These are phyloP conservation scores for Zeugodacus cucurbitae DNA, from an alignment of 1,140 invertebrate genomes.

Conservation along the genomic window DNA sequence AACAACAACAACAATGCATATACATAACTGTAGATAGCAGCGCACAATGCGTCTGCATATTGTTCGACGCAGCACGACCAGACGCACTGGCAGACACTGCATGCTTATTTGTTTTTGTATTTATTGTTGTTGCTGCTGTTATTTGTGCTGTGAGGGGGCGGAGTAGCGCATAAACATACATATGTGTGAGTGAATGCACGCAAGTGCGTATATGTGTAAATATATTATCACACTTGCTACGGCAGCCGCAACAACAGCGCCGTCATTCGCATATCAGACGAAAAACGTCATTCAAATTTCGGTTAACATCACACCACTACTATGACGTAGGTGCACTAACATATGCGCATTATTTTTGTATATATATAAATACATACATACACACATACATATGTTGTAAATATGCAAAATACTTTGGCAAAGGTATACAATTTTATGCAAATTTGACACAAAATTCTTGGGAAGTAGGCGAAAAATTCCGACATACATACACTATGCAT, in stretches of 20 bases:
- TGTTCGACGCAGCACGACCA: constrained; percentile 17
- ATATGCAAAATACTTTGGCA: neutral
- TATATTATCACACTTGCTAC: neutral
- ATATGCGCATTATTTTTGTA: neutral
- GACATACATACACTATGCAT: neutral
- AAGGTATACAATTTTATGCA: neutral
- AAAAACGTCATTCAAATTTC: constrained; percentile 34
- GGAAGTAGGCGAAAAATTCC: neutral
- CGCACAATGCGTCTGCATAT: constrained; percentile 31
- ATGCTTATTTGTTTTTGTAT: neutral
- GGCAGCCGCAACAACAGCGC: neutral
- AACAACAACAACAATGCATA: neutral
- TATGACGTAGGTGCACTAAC: neutral
- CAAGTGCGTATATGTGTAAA: neutral
- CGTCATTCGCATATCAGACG: neutral
- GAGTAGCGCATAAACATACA: neutral
- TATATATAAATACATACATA: neutral
- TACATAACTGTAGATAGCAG: neutral
- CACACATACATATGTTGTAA: neutral
- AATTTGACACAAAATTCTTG: neutral
- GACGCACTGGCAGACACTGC: constrained; percentile 23
- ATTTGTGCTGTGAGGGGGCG: neutral
- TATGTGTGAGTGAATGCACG: neutral
- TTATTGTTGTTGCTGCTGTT: neutral
- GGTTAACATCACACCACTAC: neutral